Base-by-base conservation (phyloP, 2,888 invertebrate species). In the Patella depressa region DNA sequence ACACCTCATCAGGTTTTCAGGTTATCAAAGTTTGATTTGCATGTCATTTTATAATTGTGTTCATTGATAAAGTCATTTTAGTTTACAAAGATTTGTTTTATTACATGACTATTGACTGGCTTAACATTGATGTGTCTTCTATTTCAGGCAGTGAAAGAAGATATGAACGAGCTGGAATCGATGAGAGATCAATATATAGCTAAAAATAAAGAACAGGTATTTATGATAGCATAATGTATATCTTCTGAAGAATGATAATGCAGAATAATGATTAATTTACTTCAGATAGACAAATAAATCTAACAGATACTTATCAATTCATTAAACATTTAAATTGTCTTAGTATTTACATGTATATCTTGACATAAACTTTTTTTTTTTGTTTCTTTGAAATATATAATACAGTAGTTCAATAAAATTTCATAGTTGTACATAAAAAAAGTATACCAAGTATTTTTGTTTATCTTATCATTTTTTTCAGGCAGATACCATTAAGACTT, bases 121-220 rank as follows among this genome's bases (percentile, higher is more conserved):
- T 45, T 9, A 1, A 34, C 7, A 34, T 34, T 5, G 34, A 45
- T 45, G 45, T 45, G 45, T 45, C 45, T 45, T 45, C 7, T 45
- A 45, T 45, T 45, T 45, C 82, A 90, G 90, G 83, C 82, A 75
- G 85, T 90, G 80, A 84, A 84, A 45, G 82, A 82, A 24, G 88
- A 89, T 70, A 84, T 90, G 55, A 85, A 85, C 73, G 88, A 88
- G 15, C 77, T 90, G 53, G 90, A 90, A 78, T 78, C 77, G 24
- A 81, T 89, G 69, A 88, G 89, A 78, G 85, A 88, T 72, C 86
- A 88, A 70, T 90, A 90, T 78, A 86, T 89, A 71, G 80, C 86
- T 79, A 88, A 89, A 77, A 90, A 89, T 74, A 83, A 85, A 53
- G 87, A 89, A 75, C 89, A 89, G 86, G 86, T 88, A 82, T 75